Evolutionary conservation across 2,888 invertebrate genomes (phyloP).

Genomic region (Philereme transversata): DNA sequence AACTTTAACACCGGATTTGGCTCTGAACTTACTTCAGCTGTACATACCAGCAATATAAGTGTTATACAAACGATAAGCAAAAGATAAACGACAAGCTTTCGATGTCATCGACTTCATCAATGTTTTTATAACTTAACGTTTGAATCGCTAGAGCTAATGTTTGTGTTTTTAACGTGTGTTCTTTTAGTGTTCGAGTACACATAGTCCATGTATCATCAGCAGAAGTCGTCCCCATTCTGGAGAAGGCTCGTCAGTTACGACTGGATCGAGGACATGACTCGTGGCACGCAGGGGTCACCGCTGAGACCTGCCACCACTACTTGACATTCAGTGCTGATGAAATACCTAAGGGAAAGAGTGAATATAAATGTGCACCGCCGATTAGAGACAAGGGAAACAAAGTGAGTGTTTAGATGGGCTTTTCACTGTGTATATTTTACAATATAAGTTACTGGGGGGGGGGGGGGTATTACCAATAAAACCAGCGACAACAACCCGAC

Average conservation of each 20-base stretch:
- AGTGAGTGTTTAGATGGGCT: slow-evolving; percentile 54
- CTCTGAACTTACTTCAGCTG: too few relatives aligned
- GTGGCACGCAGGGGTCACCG: slow-evolving; percentile 84
- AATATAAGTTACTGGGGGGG: too few relatives aligned
- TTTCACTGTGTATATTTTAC: too few relatives aligned
- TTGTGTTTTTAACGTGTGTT: background rate
- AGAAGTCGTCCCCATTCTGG: slow-evolving; percentile 83
- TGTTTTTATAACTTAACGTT: too few relatives aligned
- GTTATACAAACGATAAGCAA: too few relatives aligned
- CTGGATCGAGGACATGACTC: slow-evolving; percentile 76
- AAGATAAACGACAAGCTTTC: too few relatives aligned
- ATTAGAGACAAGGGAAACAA: slow-evolving; percentile 85
- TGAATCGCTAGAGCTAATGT: too few relatives aligned
- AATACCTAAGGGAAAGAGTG: slow-evolving; percentile 85
- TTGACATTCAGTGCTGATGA: slow-evolving; percentile 85
- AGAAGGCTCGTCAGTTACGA: slow-evolving; percentile 71
- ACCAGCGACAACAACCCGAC: too few relatives aligned
- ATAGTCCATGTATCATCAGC: slow-evolving; percentile 87
- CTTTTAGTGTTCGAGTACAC: slow-evolving; percentile 85
- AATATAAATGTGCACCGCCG: slow-evolving; percentile 90
- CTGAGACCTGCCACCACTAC: slow-evolving; percentile 90
- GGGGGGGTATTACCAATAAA: too few relatives aligned
- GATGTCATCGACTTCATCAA: too few relatives aligned
- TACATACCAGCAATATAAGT: too few relatives aligned
- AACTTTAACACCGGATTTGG: too few relatives aligned